Conservation (phyloP, 2,113 vertebrate species). For the Pollimyrus isidori region DNA sequence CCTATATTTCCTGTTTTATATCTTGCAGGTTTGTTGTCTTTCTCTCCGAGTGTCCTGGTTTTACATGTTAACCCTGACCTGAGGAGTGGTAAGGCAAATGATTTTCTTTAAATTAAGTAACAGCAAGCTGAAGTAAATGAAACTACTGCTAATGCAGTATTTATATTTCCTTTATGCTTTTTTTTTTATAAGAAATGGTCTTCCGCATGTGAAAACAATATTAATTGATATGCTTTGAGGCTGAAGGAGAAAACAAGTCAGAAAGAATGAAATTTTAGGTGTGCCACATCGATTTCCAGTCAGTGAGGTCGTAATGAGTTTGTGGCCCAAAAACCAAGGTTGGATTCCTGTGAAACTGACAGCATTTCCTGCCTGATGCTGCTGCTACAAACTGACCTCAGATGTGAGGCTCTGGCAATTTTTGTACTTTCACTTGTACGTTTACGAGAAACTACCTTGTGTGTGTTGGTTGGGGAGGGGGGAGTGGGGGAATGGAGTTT, state of each 20-base stretch:
- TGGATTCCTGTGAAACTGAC: neutral
- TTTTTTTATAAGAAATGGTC: neutral
- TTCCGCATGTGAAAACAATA: neutral
- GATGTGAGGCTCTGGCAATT: neutral
- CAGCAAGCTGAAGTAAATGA: neutral
- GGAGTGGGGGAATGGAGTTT: neutral
- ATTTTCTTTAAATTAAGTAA: neutral
- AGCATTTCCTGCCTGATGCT: neutral
- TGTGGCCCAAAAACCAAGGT: neutral
- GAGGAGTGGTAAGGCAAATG: constrained; percentile 14
- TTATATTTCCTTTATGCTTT: neutral
- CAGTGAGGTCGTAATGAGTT: neutral
- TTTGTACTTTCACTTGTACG: constrained; percentile 18
- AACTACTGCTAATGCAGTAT: neutral
- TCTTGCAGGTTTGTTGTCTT: constrained; percentile 8
- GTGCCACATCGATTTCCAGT: neutral
- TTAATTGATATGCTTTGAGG: neutral
- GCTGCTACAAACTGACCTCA: neutral
- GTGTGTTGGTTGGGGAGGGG: neutral
- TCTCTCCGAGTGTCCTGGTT: neutral
- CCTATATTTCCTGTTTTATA: neutral
- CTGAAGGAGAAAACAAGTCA: neutral
- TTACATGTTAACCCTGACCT: constrained; percentile 20
- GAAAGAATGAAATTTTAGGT: neutral
- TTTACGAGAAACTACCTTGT: constrained; percentile 46